phyloP scores from a whole-genome alignment of 2,113 vertebrate genomes.

The Megaceryle torquata region DNA sequence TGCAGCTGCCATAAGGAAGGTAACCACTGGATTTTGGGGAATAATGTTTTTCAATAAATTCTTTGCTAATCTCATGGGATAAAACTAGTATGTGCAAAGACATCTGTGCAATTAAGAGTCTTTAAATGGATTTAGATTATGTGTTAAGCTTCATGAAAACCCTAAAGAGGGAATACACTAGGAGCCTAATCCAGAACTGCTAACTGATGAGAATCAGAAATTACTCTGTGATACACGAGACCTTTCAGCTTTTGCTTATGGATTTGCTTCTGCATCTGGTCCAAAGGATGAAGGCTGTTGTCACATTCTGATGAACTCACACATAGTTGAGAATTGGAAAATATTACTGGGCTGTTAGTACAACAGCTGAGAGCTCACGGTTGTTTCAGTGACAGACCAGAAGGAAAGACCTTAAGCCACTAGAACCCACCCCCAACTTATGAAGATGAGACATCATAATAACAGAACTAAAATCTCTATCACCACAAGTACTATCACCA shows the following conservation, averaged over 20 bases:
- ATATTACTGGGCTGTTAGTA: not conserved
- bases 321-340: not conserved
- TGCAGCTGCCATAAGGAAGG: not conserved
- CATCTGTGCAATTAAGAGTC: slow-evolving; percentile 33
- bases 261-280: not conserved
- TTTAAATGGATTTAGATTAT: slow-evolving; percentile 48
- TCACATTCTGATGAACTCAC: not conserved
- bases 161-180: not conserved
- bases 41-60: not conserved
- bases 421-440: not conserved
- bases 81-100: slow-evolving; percentile 20
- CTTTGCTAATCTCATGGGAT: slow-evolving; percentile 1
- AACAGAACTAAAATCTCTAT: not conserved
- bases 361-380: accelerated
- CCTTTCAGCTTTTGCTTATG: not conserved
- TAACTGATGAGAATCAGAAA: not conserved
- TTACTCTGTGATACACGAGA: not conserved
- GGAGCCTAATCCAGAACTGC: not conserved
- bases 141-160: slow-evolving; percentile 15
- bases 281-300: not conserved
- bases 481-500: not conserved
- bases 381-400: not conserved
- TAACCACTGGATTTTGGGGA: not conserved
- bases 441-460: not conserved
- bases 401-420: not conserved